Conservation (phyloP, 2,888 invertebrate species). For the Rhyacophila evoluta region DNA sequence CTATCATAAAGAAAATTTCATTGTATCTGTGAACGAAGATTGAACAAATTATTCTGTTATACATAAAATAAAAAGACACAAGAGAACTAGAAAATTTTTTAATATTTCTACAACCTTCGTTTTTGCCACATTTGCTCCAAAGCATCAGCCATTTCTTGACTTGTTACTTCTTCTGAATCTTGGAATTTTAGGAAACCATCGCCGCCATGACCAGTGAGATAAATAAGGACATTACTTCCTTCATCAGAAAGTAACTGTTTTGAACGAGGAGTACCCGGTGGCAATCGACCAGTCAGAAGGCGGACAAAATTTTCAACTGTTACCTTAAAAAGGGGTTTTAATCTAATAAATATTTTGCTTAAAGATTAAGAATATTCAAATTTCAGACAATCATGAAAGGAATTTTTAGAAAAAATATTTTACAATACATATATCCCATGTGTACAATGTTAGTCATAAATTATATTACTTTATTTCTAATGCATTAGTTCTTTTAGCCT, state of each 20-base stretch:
- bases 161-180: constrained; percentile 98
- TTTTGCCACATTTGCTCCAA: constrained; percentile 99
- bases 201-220: constrained; percentile 96
- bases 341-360: too few species aligned
- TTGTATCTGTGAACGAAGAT: constrained; percentile 83
- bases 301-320: constrained; percentile 99
- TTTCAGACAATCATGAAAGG: too few species aligned
- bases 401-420: too few species aligned
- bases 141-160: constrained; percentile 98
- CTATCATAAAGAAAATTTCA: constrained; percentile 98
- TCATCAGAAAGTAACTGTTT: constrained; percentile 96
- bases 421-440: too few species aligned
- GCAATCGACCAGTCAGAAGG: constrained; percentile 91
- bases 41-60: too few species aligned
- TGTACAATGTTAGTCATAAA: too few species aligned
- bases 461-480: too few species aligned
- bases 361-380: too few species aligned
- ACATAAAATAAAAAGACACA: too few species aligned
- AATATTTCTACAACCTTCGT: constrained; percentile 78
- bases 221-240: constrained; percentile 95
- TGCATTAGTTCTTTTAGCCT: too few species aligned
- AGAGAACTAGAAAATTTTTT: too few species aligned
- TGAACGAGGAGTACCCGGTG: constrained; percentile 93
- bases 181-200: constrained; percentile 99
- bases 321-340: too few species aligned